Conservation (phyloP, 2,113 vertebrate species). For the Prinia subflava region DNA sequence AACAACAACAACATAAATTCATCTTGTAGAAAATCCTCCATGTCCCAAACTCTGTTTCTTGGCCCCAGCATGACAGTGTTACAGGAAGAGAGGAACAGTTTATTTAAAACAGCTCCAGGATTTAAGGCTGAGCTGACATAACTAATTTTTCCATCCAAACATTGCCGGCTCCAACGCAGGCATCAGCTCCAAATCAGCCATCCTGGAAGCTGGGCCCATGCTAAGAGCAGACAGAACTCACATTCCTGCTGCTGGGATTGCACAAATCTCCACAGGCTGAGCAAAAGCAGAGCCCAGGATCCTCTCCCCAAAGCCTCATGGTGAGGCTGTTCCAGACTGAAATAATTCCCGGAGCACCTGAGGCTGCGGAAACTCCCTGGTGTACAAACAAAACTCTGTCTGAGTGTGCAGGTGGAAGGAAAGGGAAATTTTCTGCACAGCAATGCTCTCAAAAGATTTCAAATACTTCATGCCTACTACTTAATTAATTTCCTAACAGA, state of each 20-base stretch:
- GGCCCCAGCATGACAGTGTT: background rate
- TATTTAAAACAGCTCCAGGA: constrained; percentile 37
- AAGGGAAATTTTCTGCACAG: background rate
- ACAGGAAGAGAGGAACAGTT: constrained; percentile 17
- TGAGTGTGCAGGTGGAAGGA: background rate
- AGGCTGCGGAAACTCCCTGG: background rate
- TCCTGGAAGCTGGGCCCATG: background rate
- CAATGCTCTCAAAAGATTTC: background rate
- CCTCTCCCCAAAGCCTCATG: background rate
- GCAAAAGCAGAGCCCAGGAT: background rate
- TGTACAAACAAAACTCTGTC: background rate
- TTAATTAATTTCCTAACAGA: background rate
- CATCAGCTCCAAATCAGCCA: background rate
- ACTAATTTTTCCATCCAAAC: constrained; percentile 2
- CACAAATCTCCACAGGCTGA: background rate
- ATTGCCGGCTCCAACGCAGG: background rate
- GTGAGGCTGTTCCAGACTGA: background rate
- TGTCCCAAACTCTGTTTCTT: background rate
- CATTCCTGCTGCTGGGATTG: background rate
- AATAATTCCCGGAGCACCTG: background rate
- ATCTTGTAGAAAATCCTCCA: background rate
- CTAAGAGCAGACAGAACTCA: background rate
- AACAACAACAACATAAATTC: background rate
- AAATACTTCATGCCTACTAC: background rate
- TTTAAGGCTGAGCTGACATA: constrained; percentile 28